Evolutionary conservation across 2,888 invertebrate species (phyloP).

Genomic region (Pyrrhosoma nymphula): DNA sequence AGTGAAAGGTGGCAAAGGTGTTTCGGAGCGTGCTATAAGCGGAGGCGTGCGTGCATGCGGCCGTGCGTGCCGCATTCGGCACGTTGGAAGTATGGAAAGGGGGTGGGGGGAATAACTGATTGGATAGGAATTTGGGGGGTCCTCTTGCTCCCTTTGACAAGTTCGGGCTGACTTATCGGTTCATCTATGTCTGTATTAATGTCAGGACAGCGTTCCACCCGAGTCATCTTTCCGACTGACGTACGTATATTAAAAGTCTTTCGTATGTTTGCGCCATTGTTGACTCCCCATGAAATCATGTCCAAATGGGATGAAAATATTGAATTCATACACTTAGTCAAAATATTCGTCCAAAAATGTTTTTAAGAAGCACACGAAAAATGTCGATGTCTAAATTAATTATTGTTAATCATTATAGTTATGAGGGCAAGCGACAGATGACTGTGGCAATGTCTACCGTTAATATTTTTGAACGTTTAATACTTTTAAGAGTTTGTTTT

Average conservation of each 20-base stretch:
- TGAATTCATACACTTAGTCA: no score
- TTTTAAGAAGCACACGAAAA: no score
- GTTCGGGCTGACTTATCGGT: background rate
- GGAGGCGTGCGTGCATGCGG: background rate
- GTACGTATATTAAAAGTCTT: background rate
- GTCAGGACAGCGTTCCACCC: background rate
- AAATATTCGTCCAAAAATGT: no score
- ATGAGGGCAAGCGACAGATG: no score
- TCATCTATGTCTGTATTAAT: background rate
- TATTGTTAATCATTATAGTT: no score
- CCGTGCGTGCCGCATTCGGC: background rate
- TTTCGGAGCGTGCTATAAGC: background rate
- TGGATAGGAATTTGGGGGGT: background rate
- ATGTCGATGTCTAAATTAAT: no score
- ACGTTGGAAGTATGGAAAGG: background rate
- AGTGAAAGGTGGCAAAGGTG: conserved; percentile 41
- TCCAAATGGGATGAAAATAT: background rate
- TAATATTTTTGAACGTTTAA: no score
- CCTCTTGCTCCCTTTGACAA: background rate
- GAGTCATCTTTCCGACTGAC: background rate
- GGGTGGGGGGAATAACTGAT: background rate
- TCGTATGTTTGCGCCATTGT: background rate
- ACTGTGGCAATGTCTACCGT: no score
- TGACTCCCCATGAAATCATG: background rate
- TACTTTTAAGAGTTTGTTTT: no score